These are phyloP conservation scores for Cactoblastis cactorum DNA, from an alignment of 2,888 invertebrate genomes.

Conservation along the genomic window DNA sequence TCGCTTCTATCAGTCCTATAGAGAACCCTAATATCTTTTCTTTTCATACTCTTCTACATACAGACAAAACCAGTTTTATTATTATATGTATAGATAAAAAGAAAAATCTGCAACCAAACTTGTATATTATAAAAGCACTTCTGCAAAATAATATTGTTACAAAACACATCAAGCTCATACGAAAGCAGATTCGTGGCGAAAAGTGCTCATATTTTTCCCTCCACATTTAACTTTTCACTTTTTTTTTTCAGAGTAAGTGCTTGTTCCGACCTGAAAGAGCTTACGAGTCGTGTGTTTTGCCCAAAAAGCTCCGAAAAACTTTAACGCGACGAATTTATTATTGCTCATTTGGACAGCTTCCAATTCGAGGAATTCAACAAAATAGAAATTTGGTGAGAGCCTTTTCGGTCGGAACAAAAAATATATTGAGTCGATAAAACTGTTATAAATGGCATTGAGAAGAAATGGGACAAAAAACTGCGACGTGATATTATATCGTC, in stretches of 20 bases:
- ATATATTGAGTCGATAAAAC: not conserved
- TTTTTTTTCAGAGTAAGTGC: constrained; percentile 2
- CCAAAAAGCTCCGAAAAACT: constrained; percentile 3
- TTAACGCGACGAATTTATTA: constrained; percentile 12
- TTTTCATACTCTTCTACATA: too few relatives aligned
- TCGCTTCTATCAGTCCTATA: too few relatives aligned
- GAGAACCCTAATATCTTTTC: too few relatives aligned
- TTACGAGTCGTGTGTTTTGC: constrained; percentile 3
- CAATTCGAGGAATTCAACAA: not conserved
- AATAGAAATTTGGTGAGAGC: constrained; percentile 5
- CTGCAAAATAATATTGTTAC: not conserved
- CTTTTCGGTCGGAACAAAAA: not conserved
- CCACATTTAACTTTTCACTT: constrained; percentile 1
- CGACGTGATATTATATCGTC: too few relatives aligned
- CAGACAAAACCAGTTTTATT: too few relatives aligned
- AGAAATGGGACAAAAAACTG: too few relatives aligned
- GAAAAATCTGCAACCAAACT: not conserved
- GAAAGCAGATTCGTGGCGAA: not conserved
- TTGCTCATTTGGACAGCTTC: constrained; percentile 12
- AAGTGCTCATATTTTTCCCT: not conserved
- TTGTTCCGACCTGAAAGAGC: constrained; percentile 5
- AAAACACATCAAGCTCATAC: not conserved
- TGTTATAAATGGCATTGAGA: not conserved
- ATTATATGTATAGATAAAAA: too few relatives aligned
- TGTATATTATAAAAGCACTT: not conserved